These are phyloP conservation scores for Drosophila eugracilis DNA, from an alignment of 1,140 invertebrate genomes.

Conservation along the genomic window DNA sequence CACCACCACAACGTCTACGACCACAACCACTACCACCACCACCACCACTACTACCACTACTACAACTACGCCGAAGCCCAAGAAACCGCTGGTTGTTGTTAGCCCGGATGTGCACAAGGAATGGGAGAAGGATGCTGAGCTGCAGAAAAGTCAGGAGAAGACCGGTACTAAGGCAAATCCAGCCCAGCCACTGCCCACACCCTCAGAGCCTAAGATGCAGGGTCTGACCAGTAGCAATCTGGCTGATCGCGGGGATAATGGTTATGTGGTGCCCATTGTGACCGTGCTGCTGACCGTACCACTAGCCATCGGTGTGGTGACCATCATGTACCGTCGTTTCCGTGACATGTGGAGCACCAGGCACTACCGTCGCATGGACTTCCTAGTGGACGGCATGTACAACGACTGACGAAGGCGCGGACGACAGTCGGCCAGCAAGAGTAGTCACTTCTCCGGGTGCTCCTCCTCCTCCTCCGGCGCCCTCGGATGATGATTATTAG, in stretches of 20 bases:
- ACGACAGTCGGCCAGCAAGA: conserved; percentile 25
- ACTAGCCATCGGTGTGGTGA: conserved; percentile 85
- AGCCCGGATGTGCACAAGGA: conserved; percentile 49
- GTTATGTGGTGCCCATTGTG: conserved; percentile 86
- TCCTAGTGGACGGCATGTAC: conserved; percentile 89
- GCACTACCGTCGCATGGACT: conserved; percentile 88
- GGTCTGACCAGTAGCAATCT: conserved; percentile 49
- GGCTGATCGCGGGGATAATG: conserved; percentile 67
- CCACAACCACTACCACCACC: conserved; percentile 40
- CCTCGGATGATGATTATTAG: conserved; percentile 47
- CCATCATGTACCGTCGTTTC: conserved; percentile 86
- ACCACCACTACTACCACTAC: conserved; percentile 41
- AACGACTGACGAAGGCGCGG: conserved; percentile 86
- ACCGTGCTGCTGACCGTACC: conserved; percentile 86
- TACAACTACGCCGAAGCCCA: conserved; percentile 60
- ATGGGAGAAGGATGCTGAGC: conserved; percentile 20
- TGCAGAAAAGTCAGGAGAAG: conserved; percentile 18
- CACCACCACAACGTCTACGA: conserved; percentile 26
- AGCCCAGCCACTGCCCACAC: conserved; percentile 2
- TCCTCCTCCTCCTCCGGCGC: conserved; percentile 13
- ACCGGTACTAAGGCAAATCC: background rate
- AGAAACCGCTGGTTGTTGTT: conserved; percentile 58
- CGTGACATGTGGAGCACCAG: conserved; percentile 88
- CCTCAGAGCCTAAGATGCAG: conserved; percentile 51
- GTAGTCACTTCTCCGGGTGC: conserved; percentile 5